Conservation (phyloP, 2,797 vertebrate species). For the Euthynnus affinis region DNA sequence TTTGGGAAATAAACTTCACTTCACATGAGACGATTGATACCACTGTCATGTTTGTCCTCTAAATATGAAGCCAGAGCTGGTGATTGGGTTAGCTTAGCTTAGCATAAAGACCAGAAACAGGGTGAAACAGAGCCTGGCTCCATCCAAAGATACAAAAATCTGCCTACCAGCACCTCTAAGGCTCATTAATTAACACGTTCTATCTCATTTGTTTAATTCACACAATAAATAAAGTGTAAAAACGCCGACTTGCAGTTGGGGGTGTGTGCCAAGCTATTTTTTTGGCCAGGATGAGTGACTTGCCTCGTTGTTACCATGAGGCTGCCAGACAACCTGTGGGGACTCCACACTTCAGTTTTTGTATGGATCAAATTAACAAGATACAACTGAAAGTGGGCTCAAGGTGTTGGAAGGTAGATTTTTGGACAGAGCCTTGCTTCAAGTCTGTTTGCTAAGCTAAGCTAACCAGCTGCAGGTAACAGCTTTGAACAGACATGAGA, state of each 20-base stretch:
- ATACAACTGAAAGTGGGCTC: no score
- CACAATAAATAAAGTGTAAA: constrained; percentile 3
- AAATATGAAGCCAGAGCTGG: not conserved
- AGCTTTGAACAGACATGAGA: not conserved
- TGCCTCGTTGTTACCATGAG: not conserved
- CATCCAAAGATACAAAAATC: not conserved
- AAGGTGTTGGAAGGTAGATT: not conserved
- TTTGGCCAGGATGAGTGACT: not conserved
- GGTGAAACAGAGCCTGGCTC: not conserved
- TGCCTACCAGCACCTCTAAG: not conserved
- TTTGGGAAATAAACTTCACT: not conserved
- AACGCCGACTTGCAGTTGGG: not conserved
- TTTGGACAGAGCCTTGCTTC: not conserved
- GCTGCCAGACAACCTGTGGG: not conserved
- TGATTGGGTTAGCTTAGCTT: not conserved
- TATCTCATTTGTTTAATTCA: constrained; percentile 2
- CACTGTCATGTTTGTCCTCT: not conserved
- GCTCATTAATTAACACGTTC: not conserved
- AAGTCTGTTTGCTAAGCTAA: constrained; percentile 1
- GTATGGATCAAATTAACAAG: not conserved
- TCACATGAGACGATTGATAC: no score
- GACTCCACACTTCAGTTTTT: not conserved
- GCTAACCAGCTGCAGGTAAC: not conserved
- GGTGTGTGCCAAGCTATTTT: not conserved
- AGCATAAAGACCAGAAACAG: not conserved